Conservation (phyloP, 1,140 invertebrate genomes). For the Philopotamus ludificatus region DNA sequence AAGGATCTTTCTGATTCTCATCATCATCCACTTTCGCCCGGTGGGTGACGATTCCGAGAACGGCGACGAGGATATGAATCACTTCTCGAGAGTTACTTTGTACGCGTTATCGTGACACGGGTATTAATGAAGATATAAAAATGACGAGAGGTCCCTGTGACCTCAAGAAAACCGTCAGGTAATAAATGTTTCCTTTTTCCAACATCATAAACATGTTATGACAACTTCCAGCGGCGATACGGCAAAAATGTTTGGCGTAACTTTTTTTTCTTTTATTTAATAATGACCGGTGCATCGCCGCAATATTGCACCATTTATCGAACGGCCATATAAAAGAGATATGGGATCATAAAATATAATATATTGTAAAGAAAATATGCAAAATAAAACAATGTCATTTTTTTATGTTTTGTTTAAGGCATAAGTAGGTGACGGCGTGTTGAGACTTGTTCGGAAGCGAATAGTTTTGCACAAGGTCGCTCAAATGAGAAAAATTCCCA, state of each 20-base stretch:
- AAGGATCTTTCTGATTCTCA: not conserved
- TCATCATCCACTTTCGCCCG: conserved; percentile 10
- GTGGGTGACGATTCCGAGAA: conserved; percentile 2
- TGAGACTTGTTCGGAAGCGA: not conserved
- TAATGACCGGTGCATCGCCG: no score
- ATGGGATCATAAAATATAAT: no score
- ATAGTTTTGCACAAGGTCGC: not conserved
- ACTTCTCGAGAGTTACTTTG: no score
- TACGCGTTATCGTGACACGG: conserved; percentile 9
- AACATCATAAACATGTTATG: conserved; percentile 7
- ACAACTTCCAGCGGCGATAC: not conserved
- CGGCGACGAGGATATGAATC: conserved; percentile 20
- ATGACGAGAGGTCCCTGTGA: conserved; percentile 13
- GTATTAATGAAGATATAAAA: conserved; percentile 18
- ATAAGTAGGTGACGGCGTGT: not conserved
- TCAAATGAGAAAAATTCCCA: no score
- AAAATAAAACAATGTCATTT: not conserved
- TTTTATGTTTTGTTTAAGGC: not conserved
- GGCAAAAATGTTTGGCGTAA: not conserved
- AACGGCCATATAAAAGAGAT: not conserved
- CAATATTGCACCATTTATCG: no score
- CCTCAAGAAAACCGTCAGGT: conserved; percentile 23
- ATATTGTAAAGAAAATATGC: not conserved
- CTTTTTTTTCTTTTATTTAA: not conserved
- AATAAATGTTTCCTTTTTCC: conserved; percentile 22